Evolutionary conservation across 2,888 invertebrate genomes (phyloP).

Genomic region (Napeogenes inachia): DNA sequence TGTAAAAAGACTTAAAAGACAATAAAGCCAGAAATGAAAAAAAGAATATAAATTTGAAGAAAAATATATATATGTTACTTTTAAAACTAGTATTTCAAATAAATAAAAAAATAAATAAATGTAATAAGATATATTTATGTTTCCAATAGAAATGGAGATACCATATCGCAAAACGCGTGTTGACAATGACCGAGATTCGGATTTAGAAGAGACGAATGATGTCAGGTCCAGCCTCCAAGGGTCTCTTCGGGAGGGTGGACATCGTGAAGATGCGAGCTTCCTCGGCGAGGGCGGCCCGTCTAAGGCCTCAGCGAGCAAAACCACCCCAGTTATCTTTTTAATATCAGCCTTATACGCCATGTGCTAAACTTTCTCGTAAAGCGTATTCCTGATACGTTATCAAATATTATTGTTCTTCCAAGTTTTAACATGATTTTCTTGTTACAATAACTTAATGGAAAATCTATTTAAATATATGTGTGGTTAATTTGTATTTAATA

Average conservation of each 20-base stretch:
- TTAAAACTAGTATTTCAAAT: no score
- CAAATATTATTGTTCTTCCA: slow-evolving; percentile 43
- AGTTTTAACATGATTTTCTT: slow-evolving; percentile 41
- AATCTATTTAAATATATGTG: neutral
- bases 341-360: slow-evolving; percentile 56
- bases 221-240: slow-evolving; percentile 82
- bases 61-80: no score
- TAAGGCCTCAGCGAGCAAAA: slow-evolving; percentile 40
- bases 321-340: slow-evolving; percentile 54
- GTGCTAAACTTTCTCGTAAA: slow-evolving; percentile 60
- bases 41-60: no score
- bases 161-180: slow-evolving; percentile 73
- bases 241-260: slow-evolving; percentile 79
- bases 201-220: slow-evolving; percentile 66
- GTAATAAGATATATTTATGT: neutral
- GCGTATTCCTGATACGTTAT: slow-evolving; percentile 37
- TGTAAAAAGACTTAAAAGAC: no score
- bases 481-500: no score
- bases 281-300: slow-evolving; percentile 58
- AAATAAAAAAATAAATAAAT: no score
- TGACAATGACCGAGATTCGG: slow-evolving; percentile 63
- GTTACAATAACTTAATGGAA: slow-evolving; percentile 26
- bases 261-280: slow-evolving; percentile 66
- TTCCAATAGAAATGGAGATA: slow-evolving; percentile 78
- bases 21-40: no score